Evolutionary conservation across 2,113 vertebrate genomes (phyloP), one percentile per base, ranked within the genome.

Genomic region (Ctenodactylus gundi): DNA sequence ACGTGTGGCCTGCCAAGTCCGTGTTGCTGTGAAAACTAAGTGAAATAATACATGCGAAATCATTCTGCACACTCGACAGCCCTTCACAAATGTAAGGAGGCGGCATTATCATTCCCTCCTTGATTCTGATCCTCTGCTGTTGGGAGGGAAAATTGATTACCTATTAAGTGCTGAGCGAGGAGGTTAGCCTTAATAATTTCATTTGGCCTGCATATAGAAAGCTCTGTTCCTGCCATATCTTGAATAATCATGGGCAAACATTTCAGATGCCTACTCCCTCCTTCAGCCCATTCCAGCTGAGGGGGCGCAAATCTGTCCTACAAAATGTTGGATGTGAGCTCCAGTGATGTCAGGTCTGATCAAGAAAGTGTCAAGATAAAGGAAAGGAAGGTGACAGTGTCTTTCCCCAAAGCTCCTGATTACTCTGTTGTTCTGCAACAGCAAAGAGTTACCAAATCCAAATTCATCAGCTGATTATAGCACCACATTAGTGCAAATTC

Each of bases 141-240:
- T 92, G 78, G 46, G 70, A 95, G 92, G 88, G 94, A 93, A 97
- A 96, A 97, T 97, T 97, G 96, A 97, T 97, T 97, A 92, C 87
- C 96, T 96, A 94, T 96, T 97, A 94, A 97, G 77, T 90, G 85
- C 96, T 97, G 94, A 96, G 92, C 88, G 93, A 93, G 95, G 94
- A 97, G 93, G 57, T 97, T 90, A 95, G 86, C 90, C 93, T 96
- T 95, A 90, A 95, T 97, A 91, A 97, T 96, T 97, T 89, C 82
- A 96, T 91, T 96, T 96, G 96, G 90, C 95, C 93, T 94, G 85
- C 92, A 82, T 68, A 90, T 90, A 96, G 94, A 94, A 94, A 96
- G 55, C 87, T 85, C 87, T 90, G 73, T 58, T 93, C 85, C 67
- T 90, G 92, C 62, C 36, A 7, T 65, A 78, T 27, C 77, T 90